Percentiles rank a stretch among this genome's conserved stretches.
These are phyloP conservation scores for Turritopsis dohrnii DNA, from an alignment of 30 jellyfish, hydroid and myxozoan species.

Conservation along the genomic window DNA sequence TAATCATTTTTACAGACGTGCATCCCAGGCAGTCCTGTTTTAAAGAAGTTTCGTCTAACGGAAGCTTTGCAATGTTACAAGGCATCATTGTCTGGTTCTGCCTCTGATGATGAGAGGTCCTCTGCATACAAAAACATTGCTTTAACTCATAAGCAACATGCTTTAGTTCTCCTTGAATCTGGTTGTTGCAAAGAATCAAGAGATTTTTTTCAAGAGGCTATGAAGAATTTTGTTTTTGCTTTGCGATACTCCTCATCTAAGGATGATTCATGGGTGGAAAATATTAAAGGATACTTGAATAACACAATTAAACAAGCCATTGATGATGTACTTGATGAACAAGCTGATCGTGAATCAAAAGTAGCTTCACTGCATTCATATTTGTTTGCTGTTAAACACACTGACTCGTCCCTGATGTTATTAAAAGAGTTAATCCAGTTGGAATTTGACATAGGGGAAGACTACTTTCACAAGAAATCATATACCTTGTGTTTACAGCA, in stretches of 20 bases:
- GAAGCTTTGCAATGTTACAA: not conserved
- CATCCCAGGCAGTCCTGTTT: slow-evolving; percentile 2
- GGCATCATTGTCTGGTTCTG: not conserved
- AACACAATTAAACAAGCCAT: not conserved
- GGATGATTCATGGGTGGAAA: not conserved
- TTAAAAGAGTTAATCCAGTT: not conserved
- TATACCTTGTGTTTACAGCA: not conserved
- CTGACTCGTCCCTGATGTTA: not conserved
- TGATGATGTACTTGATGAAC: not conserved
- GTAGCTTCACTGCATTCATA: not conserved
- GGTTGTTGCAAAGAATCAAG: not conserved
- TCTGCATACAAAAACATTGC: slow-evolving; percentile 15
- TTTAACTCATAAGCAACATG: not conserved
- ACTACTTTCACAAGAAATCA: not conserved
- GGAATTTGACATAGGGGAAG: not conserved
- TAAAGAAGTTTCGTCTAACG: not conserved
- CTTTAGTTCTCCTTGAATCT: not conserved
- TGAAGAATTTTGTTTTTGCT: slow-evolving; percentile 13
- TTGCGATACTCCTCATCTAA: not conserved
- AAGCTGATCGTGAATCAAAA: not conserved
- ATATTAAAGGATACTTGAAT: not conserved
- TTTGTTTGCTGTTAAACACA: not conserved
- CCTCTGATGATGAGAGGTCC: not conserved
- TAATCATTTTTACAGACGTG: not conserved
- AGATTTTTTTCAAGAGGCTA: not conserved